Percentiles rank a stretch among this genome's conserved stretches.
Evolutionary conservation across 2,888 invertebrate genomes (phyloP).

Genomic region (Drosophila incognita): DNA sequence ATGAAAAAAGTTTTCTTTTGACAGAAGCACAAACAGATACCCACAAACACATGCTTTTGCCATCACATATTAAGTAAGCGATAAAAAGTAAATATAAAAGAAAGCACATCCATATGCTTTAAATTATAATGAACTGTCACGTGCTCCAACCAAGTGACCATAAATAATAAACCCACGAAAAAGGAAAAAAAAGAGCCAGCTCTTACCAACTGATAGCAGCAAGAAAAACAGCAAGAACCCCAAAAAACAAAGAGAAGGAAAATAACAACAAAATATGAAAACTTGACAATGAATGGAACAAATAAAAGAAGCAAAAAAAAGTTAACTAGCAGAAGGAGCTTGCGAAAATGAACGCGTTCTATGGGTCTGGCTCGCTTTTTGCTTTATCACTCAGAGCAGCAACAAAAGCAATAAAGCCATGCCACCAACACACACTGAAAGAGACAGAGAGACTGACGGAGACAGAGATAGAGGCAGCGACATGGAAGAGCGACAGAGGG

Average conservation of each 20-base stretch:
- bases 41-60: constrained; percentile 18
- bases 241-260: constrained; percentile 1
- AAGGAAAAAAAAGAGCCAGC: constrained; percentile 10
- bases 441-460: constrained; percentile 1
- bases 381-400: constrained; percentile 47
- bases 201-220: constrained; percentile 39
- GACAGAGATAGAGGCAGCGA: constrained; percentile 6
- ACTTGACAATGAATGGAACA: constrained; percentile 54
- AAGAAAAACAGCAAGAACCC: constrained; percentile 12
- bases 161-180: constrained; percentile 59
- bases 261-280: constrained; percentile 18
- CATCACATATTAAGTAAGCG: constrained; percentile 35
- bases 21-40: constrained; percentile 22
- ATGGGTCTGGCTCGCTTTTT: constrained; percentile 37
- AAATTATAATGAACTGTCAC: constrained; percentile 64
- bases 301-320: constrained; percentile 15
- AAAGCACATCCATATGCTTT: constrained; percentile 54
- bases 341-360: constrained; percentile 59
- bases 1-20: constrained; percentile 42
- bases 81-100: constrained; percentile 47
- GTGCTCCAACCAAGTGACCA: constrained; percentile 58
- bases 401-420: constrained; percentile 20
- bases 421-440: constrained; percentile 2
- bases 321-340: constrained; percentile 38
- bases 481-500: constrained; percentile 19